Conservation (phyloP, 2,113 vertebrate species). For the Chascanopsetta lugubris region DNA sequence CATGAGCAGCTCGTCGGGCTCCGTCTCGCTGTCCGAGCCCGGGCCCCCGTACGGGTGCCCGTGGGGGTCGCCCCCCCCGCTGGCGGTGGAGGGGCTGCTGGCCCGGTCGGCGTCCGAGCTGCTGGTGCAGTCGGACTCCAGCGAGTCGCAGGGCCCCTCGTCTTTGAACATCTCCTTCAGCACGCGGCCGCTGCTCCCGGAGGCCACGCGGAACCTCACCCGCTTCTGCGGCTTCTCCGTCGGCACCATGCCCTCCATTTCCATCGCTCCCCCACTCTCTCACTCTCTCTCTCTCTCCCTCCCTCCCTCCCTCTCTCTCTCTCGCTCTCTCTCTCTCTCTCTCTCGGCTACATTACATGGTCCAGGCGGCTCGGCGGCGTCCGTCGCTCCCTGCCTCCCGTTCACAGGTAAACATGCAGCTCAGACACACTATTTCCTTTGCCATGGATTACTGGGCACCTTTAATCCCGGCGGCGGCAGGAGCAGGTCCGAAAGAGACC, state of each 20-base stretch:
- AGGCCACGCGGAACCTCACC: constrained; percentile 95
- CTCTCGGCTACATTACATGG: constrained; percentile 81
- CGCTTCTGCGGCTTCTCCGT: constrained; percentile 83
- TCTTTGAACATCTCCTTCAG: constrained; percentile 94
- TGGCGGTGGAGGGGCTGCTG: constrained; percentile 84
- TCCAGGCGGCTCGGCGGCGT: constrained; percentile 60
- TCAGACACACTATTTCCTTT: constrained; percentile 59
- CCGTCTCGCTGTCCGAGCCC: constrained; percentile 84
- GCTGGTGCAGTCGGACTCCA: constrained; percentile 92
- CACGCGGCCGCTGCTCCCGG: constrained; percentile 91
- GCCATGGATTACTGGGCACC: constrained; percentile 67
- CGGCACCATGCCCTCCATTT: constrained; percentile 80
- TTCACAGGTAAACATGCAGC: constrained; percentile 50
- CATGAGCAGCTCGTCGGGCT: constrained; percentile 87
- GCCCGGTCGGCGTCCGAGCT: constrained; percentile 87
- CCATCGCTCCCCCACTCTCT: too few species aligned
- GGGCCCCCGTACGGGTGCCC: constrained; percentile 80
- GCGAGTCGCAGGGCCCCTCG: constrained; percentile 84
- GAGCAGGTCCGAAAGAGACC: constrained; percentile 72
- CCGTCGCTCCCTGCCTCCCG: constrained; percentile 63
- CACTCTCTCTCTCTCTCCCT: too few species aligned
- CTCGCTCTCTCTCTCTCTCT: too few species aligned
- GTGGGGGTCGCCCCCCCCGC: constrained; percentile 82
- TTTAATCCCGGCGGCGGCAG: constrained; percentile 69
- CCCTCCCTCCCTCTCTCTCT: too few species aligned